Evolutionary conservation across 1,140 invertebrate species (phyloP).

Genomic region (Lepidostoma basale): DNA sequence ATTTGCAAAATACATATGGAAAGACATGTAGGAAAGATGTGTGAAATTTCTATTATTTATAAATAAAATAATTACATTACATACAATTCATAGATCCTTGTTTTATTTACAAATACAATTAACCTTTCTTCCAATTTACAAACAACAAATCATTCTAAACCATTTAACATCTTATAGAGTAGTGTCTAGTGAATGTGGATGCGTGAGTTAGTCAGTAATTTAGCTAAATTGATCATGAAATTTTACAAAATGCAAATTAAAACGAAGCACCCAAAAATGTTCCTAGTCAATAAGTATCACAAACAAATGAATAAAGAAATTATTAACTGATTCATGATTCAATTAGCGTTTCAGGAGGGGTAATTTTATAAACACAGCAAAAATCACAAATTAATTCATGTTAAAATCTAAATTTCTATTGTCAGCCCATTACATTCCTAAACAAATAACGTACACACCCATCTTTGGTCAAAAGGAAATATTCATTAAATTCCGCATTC

Average conservation of each 20-base stretch:
- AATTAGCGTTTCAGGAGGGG: background rate
- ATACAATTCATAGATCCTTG: slow-evolving; percentile 14
- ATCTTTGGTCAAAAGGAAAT: slow-evolving; percentile 22
- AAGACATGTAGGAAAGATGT: too few species aligned
- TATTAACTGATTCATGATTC: background rate
- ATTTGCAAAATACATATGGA: too few species aligned
- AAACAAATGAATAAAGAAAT: background rate
- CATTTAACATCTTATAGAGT: slow-evolving; percentile 11
- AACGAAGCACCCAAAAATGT: slow-evolving; percentile 14
- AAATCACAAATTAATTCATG: slow-evolving; percentile 22
- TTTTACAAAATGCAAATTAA: too few species aligned
- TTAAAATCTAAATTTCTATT: slow-evolving; percentile 10
- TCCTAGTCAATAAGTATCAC: background rate
- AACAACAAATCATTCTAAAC: slow-evolving; percentile 5
- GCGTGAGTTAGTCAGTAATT: too few species aligned
- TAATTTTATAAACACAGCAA: slow-evolving; percentile 16
- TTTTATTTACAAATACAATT: slow-evolving; percentile 27
- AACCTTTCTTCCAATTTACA: slow-evolving; percentile 11
- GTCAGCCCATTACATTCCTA: background rate
- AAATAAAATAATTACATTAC: slow-evolving; percentile 1
- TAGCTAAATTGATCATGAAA: too few species aligned
- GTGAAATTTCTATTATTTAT: background rate
- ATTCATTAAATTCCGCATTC: too few species aligned
- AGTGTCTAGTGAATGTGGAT: too few species aligned
- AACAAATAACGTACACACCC: slow-evolving; percentile 6